phyloP scores from a whole-genome alignment of 2,797 vertebrate species.

The Epinephelus awoara region DNA sequence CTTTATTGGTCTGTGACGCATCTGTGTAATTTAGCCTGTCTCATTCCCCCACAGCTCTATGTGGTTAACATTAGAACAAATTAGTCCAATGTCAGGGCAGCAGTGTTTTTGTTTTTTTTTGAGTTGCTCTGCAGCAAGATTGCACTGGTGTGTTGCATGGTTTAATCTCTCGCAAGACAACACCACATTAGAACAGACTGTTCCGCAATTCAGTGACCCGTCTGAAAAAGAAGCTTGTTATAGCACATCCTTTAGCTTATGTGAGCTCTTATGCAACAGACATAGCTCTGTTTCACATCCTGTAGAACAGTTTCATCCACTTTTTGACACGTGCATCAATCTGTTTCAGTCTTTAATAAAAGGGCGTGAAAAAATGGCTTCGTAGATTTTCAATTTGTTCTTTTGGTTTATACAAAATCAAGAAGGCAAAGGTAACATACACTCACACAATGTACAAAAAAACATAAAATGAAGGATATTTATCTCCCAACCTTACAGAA shows the following conservation, averaged over 20 bases:
- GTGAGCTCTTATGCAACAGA: not conserved
- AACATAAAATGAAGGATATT: conserved; percentile 33
- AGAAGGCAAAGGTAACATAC: conserved; percentile 21
- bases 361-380: conserved; percentile 37
- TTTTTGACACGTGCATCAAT: not conserved
- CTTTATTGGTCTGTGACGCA: conserved; percentile 3
- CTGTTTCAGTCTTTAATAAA: conserved; percentile 18
- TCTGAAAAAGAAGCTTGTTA: not conserved
- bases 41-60: not conserved
- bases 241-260: too few species aligned
- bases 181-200: not conserved
- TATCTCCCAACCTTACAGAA: not conserved
- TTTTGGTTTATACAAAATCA: conserved; percentile 44
- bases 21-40: not conserved
- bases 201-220: not conserved
- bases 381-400: conserved; percentile 34
- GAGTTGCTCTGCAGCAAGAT: not conserved
- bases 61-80: not conserved
- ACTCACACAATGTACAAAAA: conserved; percentile 50
- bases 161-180: not conserved
- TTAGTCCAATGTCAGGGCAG: not conserved
- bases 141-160: not conserved
- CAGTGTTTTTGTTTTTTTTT: not conserved
- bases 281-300: not conserved
- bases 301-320: not conserved